These are phyloP conservation scores for Enteromius viviparus DNA, from an alignment of 2,797 vertebrate species.

Conservation along the genomic window DNA sequence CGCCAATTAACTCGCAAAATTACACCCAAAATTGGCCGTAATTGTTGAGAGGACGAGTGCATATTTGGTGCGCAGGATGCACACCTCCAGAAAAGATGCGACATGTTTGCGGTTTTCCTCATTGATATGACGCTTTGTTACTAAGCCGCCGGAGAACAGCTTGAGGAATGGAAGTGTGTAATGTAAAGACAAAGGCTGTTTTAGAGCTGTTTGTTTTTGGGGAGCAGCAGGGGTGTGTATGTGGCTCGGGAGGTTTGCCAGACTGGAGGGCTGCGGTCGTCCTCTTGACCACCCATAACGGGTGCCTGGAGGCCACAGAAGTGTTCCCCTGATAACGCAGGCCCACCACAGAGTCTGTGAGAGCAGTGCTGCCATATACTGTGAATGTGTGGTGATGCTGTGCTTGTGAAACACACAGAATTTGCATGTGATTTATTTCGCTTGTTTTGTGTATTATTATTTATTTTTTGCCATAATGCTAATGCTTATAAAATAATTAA, in stretches of 20 bases:
- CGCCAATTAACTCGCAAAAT: slow-evolving; percentile 31
- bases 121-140: slow-evolving; percentile 62
- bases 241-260: slow-evolving; percentile 54
- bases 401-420: neutral
- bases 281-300: slow-evolving; percentile 50
- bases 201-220: slow-evolving; percentile 78
- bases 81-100: slow-evolving; percentile 53
- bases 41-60: slow-evolving; percentile 9
- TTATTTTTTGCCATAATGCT: neutral
- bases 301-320: slow-evolving; percentile 35
- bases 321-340: slow-evolving; percentile 52
- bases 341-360: slow-evolving; percentile 43
- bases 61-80: slow-evolving; percentile 28
- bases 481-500: neutral
- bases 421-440: neutral
- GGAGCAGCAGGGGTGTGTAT: slow-evolving; percentile 60
- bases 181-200: slow-evolving; percentile 75
- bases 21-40: slow-evolving; percentile 1
- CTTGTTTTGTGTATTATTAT: neutral
- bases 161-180: slow-evolving; percentile 75
- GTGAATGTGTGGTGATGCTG: neutral
- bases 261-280: slow-evolving; percentile 47
- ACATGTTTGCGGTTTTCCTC: slow-evolving; percentile 63
- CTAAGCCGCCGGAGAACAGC: slow-evolving; percentile 65
- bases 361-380: neutral